Evolutionary conservation across 2,888 invertebrate genomes (phyloP).

Genomic region (Xiphydria camelus): DNA sequence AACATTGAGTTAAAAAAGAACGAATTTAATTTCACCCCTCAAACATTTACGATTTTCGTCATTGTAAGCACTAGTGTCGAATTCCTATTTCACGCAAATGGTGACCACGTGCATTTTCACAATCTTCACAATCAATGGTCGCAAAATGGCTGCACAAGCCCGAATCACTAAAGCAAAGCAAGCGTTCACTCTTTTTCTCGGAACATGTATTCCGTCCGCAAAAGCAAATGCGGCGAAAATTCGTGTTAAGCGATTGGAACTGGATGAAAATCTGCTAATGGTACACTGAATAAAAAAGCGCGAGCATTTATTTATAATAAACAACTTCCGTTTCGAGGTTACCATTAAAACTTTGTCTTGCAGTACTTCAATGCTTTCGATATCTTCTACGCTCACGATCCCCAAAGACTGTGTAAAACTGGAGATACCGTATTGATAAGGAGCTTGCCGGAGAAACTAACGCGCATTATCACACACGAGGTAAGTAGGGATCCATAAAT

Average conservation of each 20-base stretch:
- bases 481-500: too few relatives aligned
- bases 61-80: too few relatives aligned
- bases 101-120: too few relatives aligned
- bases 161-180: conserved; percentile 9
- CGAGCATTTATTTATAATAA: conserved; percentile 3
- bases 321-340: conserved; percentile 30
- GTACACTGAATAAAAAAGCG: conserved; percentile 58
- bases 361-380: conserved; percentile 80
- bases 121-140: too few relatives aligned
- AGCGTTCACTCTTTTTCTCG: conserved; percentile 61
- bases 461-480: conserved; percentile 77
- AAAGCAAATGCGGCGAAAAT: conserved; percentile 82
- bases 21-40: too few relatives aligned
- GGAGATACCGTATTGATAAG: conserved; percentile 84
- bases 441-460: conserved; percentile 71
- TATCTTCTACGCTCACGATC: conserved; percentile 78
- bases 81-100: too few relatives aligned
- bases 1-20: too few relatives aligned
- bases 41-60: too few relatives aligned
- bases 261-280: conserved; percentile 78
- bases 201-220: conserved; percentile 77
- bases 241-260: conserved; percentile 71
- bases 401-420: conserved; percentile 73
- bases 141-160: too few relatives aligned
- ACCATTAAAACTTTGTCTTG: conserved; percentile 39